phyloP scores from a whole-genome alignment of 2,797 vertebrate species.

The Rhodeus uyekii region DNA sequence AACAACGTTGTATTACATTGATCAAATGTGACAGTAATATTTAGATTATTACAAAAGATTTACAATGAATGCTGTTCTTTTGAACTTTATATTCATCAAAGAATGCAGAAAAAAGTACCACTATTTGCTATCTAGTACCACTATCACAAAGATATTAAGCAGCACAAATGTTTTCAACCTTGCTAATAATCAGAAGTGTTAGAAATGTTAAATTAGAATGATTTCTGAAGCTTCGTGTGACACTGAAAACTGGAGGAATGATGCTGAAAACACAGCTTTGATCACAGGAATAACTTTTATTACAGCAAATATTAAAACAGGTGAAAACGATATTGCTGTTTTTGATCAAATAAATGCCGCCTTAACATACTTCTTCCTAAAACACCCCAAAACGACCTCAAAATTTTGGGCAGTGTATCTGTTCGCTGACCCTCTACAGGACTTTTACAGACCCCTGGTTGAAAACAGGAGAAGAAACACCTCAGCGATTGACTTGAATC shows the following conservation, averaged over 20 bases:
- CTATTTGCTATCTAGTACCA: no score
- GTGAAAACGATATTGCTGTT: not conserved
- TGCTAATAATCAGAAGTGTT: no score
- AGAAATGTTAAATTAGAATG: no score
- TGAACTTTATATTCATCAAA: not conserved
- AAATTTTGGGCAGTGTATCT: not conserved
- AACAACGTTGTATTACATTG: no score
- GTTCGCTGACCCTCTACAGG: not conserved
- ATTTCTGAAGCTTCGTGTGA: not conserved
- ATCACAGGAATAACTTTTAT: not conserved
- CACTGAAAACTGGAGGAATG: not conserved
- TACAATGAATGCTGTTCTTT: not conserved
- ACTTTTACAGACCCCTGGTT: not conserved
- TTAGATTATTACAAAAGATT: not conserved
- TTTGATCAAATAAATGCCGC: not conserved
- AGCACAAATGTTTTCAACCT: not conserved
- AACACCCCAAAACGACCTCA: not conserved
- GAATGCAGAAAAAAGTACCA: not conserved
- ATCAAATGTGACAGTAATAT: not conserved
- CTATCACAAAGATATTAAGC: not conserved
- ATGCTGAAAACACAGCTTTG: not conserved
- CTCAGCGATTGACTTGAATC: slow-evolving; percentile 16
- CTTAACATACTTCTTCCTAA: not conserved
- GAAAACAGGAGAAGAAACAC: slow-evolving; percentile 17
- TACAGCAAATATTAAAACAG: not conserved